Conservation (phyloP, 2,797 vertebrate species). For the Poeciliopsis gracilis region DNA sequence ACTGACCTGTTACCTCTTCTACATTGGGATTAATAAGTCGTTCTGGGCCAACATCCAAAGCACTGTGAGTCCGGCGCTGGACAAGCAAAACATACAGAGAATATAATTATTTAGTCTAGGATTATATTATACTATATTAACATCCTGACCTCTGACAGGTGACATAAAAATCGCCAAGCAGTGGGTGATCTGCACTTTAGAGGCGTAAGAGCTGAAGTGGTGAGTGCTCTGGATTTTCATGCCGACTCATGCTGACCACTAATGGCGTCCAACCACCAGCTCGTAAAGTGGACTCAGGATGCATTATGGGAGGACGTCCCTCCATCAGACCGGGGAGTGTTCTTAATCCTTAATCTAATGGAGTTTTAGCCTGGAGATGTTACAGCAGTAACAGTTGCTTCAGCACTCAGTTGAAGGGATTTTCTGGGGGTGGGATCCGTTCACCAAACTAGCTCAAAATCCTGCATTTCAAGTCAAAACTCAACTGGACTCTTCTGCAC, state of each 20-base stretch:
- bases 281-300: background rate
- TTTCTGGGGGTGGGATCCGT: background rate
- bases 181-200: background rate
- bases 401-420: too few relatives aligned
- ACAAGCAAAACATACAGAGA: conserved; percentile 9
- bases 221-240: background rate
- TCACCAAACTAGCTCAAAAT: background rate
- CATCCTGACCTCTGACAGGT: background rate
- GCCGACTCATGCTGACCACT: background rate
- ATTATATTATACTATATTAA: background rate
- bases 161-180: background rate
- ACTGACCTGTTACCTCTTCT: conserved; percentile 93
- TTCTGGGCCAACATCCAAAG: conserved; percentile 87
- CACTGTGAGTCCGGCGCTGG: conserved; percentile 83
- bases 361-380: background rate
- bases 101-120: background rate
- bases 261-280: background rate
- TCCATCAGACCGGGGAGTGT: background rate
- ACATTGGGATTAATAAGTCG: conserved; percentile 85
- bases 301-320: background rate
- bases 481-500: background rate
- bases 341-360: background rate
- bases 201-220: background rate
- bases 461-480: background rate
- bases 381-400: background rate